phyloP scores from a whole-genome alignment of 2,888 invertebrate species.

The Torymus aiolomorphi region DNA sequence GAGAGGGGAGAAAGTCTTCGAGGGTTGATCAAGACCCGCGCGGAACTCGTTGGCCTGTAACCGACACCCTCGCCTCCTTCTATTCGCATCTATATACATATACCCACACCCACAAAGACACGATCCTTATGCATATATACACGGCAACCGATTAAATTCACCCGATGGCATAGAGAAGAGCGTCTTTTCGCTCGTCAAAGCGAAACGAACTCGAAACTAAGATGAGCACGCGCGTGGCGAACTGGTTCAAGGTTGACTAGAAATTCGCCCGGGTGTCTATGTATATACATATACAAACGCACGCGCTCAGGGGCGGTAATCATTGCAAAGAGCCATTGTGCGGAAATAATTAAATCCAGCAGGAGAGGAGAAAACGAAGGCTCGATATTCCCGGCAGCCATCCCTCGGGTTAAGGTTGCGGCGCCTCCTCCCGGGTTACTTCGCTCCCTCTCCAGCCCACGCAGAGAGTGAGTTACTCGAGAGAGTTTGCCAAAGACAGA shows the following conservation, averaged over 20 bases:
- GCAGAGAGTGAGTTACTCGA: too few species aligned
- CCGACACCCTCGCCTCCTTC: constrained; percentile 19
- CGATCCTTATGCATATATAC: background rate
- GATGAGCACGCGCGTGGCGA: background rate
- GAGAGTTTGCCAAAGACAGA: too few species aligned
- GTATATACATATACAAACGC: too few species aligned
- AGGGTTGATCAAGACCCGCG: constrained; percentile 23
- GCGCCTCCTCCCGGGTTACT: background rate
- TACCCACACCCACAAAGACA: too few species aligned
- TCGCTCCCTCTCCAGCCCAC: background rate
- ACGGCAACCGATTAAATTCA: constrained; percentile 23
- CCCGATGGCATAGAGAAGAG: background rate
- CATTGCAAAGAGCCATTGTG: constrained; percentile 25
- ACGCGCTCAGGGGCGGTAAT: background rate
- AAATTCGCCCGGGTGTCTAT: too few species aligned
- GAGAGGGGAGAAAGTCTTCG: background rate
- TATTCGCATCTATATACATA: constrained; percentile 13
- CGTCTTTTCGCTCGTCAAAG: too few species aligned
- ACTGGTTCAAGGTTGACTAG: constrained; percentile 36
- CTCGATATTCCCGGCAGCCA: constrained; percentile 7
- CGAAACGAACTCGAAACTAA: too few species aligned
- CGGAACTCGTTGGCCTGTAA: constrained; percentile 23
- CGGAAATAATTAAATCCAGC: constrained; percentile 33
- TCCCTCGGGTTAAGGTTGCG: background rate
- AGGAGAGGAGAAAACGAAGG: too few species aligned